phyloP scores from a whole-genome alignment of 2,797 vertebrate genomes.

The Leptatherina wallacei region DNA sequence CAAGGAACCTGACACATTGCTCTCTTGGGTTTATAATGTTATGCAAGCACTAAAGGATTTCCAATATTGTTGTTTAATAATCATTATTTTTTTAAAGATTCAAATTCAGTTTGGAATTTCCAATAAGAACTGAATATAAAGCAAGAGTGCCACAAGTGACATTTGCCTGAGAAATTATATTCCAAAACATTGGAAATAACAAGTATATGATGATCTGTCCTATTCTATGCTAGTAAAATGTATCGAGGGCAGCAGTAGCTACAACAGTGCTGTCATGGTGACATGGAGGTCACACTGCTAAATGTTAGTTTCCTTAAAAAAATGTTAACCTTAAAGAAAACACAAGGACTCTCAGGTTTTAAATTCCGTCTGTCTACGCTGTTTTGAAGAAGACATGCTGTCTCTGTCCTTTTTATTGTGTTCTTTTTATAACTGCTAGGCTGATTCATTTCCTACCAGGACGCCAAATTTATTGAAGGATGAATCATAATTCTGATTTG shows the following conservation, averaged over 20 bases:
- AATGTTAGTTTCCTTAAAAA: not conserved
- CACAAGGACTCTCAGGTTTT: too few species aligned
- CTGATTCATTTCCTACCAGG: constrained; percentile 33
- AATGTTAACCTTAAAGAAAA: not conserved
- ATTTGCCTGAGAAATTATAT: constrained; percentile 14
- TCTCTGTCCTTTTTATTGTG: constrained; percentile 17
- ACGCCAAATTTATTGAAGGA: constrained; percentile 31
- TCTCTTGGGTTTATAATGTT: constrained; percentile 21
- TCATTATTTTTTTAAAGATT: constrained; percentile 23
- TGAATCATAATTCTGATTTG: constrained; percentile 43
- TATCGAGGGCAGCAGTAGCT: not conserved
- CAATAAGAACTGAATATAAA: constrained; percentile 18
- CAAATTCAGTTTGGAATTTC: constrained; percentile 24
- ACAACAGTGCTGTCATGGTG: constrained; percentile 11
- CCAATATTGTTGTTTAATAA: constrained; percentile 1
- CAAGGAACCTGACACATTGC: constrained; percentile 11
- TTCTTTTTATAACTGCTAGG: constrained; percentile 25
- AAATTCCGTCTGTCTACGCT: too few species aligned
- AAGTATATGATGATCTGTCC: constrained; percentile 15
- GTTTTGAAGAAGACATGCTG: constrained; percentile 32
- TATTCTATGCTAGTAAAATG: not conserved
- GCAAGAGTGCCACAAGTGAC: constrained; percentile 42
- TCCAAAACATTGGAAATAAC: not conserved
- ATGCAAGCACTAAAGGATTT: constrained; percentile 17
- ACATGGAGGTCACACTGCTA: constrained; percentile 11